Conservation (phyloP, 2,113 vertebrate genomes). For the mouse (Mus musculus) region GRCm39 chr3:32527501-32528000, state of each 20-base stretch:
- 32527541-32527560: neutral
- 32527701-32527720: neutral
- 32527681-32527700: neutral
- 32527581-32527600: neutral
- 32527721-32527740: neutral
- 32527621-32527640: neutral
- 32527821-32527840: slow-evolving; percentile 86
- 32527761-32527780: neutral
- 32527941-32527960: slow-evolving; percentile 71
- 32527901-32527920: slow-evolving; percentile 88
- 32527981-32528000: slow-evolving; percentile 81
- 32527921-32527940: slow-evolving; percentile 80
- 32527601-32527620: neutral
- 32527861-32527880: slow-evolving; percentile 84
- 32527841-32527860: slow-evolving; percentile 88
- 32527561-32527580: neutral
- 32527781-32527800: neutral
- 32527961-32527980: slow-evolving; percentile 87
- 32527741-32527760: neutral
- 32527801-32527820: neutral
- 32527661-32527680: neutral
- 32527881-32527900: slow-evolving; percentile 85
- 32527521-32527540: neutral
- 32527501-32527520: neutral
- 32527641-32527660: neutral